Base-by-base conservation (phyloP, 2,888 invertebrate genomes). In the Eupelmus urozonus region DNA sequence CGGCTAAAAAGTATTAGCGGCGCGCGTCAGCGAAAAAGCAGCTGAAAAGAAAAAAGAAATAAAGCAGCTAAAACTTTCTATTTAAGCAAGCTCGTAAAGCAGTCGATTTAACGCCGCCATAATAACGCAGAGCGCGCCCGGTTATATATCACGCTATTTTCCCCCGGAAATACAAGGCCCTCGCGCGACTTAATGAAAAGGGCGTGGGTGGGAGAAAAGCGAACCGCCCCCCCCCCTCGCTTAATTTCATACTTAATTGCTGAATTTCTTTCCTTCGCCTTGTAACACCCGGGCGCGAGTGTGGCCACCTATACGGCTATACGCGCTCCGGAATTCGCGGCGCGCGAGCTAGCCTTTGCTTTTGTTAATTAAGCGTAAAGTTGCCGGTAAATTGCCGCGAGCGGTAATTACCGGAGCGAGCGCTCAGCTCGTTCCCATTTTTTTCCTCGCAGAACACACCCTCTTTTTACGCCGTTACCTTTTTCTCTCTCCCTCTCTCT, bases 281-380 rank as follows among this genome's bases (percentile, higher is more conserved):
- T 20, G 57, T 65, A 45, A 57, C 40, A 34, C 34, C 16, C 42
- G 13, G 3, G 13, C 11, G 16, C n/a, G 1, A n/a, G 25, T 23
- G 13, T 5, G 11, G 2, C n/a, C 9, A 20, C 16, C 65, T 29
- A n/a, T n/a, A n/a, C 18, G 40, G 1, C 27, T 27, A 2, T 34
- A 42, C 29, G 4, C 18, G 13, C 18, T 34, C 20, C 20, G n/a
- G n/a, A n/a, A n/a, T n/a, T 20, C 29, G n/a, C n/a, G 16, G 5
- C 45, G 3, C 25, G 11, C 65, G 11, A 29, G n/a, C 40, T 34
- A 62, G 81, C 66, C 77, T 75, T 81, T 82, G 80, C 82, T 82
- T 82, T 78, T 78, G 82, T 82, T 84, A 84, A 84, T 83, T 82
- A 84, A 84, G 82, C 82, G 81, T 80, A 82, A 84, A 83, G 82